Base-by-base conservation (phyloP, 2,888 invertebrate genomes). In the Augochlorella aurata region DNA sequence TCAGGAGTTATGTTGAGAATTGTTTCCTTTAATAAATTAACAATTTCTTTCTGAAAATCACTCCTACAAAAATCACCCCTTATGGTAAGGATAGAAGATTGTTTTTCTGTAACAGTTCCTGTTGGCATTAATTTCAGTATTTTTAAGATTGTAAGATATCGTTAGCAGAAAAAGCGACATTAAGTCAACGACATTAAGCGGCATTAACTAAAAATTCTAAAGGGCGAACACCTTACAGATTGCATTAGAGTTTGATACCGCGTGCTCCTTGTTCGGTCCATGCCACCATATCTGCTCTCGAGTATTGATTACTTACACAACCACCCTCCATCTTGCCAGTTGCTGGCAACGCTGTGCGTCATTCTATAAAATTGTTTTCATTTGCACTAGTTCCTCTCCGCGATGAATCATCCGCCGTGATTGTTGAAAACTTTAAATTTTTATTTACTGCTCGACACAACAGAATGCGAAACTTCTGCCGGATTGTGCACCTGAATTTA, bases 241-340 rank as follows among this genome's bases (percentile, higher is more conserved):
- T 38, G 14, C 70, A 63, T 73, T 73, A 67, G 68, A 69, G 29
- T 68, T n/a, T 74, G 16, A 14, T 29, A 68, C 50, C 77, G 75
- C 67, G 10, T 66, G 77, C 74, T 77, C 14, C 75, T 38, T 72
- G 74, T 81, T 83, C 80, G 87, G 89, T 89, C 87, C 89, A 90
- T 81, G 71, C 76, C 75, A 74, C 89, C 84, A 63, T 78, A 80
- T 85, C 82, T 77, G 82, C 81, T 76, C 79, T 54, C 81, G 67
- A 38, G 89, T 90, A 90, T 90, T 89, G 90, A 90, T 90, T 90
- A 89, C 87, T 87, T 83, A 81, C 83, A 83, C 79, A 83, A 81
- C 82, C 84, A 84, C 81, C 82, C 81, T 84, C 84, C 85, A 88
- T 87, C 83, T 88, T 88, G 83, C 69, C 74, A 81, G 81, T 87